Evolutionary conservation across 2,797 vertebrate genomes (phyloP).

Genomic region (Microcaecilia unicolor): DNA sequence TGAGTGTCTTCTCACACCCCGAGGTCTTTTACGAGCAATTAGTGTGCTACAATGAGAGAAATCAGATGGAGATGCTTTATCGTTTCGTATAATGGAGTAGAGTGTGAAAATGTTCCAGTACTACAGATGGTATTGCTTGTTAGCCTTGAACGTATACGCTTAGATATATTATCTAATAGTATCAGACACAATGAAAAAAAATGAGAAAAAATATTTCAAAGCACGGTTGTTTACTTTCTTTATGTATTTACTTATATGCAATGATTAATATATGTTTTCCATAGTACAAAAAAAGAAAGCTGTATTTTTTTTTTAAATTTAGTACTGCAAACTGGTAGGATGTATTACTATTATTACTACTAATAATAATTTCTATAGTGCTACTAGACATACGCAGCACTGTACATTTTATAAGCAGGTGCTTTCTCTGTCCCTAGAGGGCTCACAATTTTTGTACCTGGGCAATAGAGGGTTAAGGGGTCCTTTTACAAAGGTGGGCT

Average conservation of each 20-base stretch:
- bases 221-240: conserved; percentile 33
- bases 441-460: too few relatives aligned
- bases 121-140: conserved; percentile 49
- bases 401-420: too few relatives aligned
- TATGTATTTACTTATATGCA: conserved; percentile 32
- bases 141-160: conserved; percentile 41
- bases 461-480: too few relatives aligned
- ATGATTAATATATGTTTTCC: too few relatives aligned
- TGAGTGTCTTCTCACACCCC: conserved; percentile 58
- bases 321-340: neutral
- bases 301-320: conserved; percentile 29
- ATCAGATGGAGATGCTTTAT: conserved; percentile 56
- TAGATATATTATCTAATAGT: conserved; percentile 37
- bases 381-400: too few relatives aligned
- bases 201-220: conserved; percentile 25
- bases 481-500: too few relatives aligned
- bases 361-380: too few relatives aligned
- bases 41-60: conserved; percentile 56
- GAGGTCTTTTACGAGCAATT: conserved; percentile 54
- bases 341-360: too few relatives aligned
- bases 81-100: conserved; percentile 53
- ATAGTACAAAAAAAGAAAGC: conserved; percentile 29
- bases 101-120: conserved; percentile 55
- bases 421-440: too few relatives aligned
- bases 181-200: conserved; percentile 18